Percentiles rank a stretch among this genome's conserved stretches.
phyloP scores from a whole-genome alignment of 1,140 invertebrate genomes.

The Drosophila varians region DNA sequence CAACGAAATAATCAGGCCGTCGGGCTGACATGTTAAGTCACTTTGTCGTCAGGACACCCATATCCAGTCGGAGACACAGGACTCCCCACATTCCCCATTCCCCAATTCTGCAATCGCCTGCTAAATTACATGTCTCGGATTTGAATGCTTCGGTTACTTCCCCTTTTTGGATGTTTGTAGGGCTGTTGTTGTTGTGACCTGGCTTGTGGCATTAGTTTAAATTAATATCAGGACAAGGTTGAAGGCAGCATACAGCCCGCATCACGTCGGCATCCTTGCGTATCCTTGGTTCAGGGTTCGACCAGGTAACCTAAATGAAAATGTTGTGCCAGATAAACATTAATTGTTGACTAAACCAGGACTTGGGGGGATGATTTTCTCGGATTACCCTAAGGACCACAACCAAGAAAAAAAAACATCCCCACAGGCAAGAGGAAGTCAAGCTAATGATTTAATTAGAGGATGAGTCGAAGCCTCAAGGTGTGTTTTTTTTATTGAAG shows the following conservation, averaged over 20 bases:
- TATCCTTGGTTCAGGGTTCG: constrained; percentile 2
- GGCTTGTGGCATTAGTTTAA: constrained; percentile 61
- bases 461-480: too few species aligned
- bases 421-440: neutral
- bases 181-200: constrained; percentile 18
- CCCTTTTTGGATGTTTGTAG: constrained; percentile 16
- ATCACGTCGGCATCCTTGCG: constrained; percentile 8
- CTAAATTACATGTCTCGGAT: constrained; percentile 60
- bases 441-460: constrained; percentile 10
- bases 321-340: constrained; percentile 47
- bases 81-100: neutral
- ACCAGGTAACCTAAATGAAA: constrained; percentile 34
- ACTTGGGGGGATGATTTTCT: constrained; percentile 15
- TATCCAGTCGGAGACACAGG: constrained; percentile 1
- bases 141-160: constrained; percentile 54
- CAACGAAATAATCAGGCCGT: constrained; percentile 68
- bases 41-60: constrained; percentile 47
- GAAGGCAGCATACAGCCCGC: constrained; percentile 13
- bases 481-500: neutral
- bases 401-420: neutral
- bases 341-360: constrained; percentile 46
- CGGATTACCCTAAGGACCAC: neutral
- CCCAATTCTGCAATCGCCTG: constrained; percentile 23
- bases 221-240: constrained; percentile 59
- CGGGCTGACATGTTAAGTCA: constrained; percentile 73